A percentile compares a stretch with the other conserved stretches of the same genome.
Evolutionary conservation across 2,888 invertebrate genomes (phyloP).

Genomic region (Latrodectus elegans): DNA sequence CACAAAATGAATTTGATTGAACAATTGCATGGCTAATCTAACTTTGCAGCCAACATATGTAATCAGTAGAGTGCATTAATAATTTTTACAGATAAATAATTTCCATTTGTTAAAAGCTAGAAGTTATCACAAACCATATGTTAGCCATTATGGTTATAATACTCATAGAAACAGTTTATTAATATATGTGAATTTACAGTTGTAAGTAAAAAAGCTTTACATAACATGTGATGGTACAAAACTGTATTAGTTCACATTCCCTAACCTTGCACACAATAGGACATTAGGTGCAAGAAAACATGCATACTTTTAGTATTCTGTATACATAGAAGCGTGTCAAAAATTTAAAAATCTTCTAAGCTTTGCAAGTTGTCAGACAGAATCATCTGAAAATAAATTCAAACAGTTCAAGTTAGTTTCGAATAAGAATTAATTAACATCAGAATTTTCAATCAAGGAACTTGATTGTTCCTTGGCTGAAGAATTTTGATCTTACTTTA

Average conservation of each 20-base stretch:
- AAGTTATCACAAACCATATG: slow-evolving; percentile 13
- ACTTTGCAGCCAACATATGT: too few species aligned
- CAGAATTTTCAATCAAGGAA: neutral
- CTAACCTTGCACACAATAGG: slow-evolving; percentile 36
- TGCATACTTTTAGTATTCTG: slow-evolving; percentile 33
- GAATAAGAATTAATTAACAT: neutral
- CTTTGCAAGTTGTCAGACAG: slow-evolving; percentile 65
- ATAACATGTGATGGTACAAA: neutral
- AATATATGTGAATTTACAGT: neutral
- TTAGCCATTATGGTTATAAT: neutral
- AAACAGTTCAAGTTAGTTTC: neutral
- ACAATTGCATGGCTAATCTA: too few species aligned
- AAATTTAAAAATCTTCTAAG: slow-evolving; percentile 60
- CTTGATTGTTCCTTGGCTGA: neutral
- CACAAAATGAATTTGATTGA: too few species aligned
- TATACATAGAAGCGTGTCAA: slow-evolving; percentile 62
- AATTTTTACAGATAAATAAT: too few species aligned
- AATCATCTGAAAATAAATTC: slow-evolving; percentile 63
- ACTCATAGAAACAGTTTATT: slow-evolving; percentile 3
- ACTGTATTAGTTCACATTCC: slow-evolving; percentile 21
- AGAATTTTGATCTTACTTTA: too few species aligned
- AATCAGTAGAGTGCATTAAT: too few species aligned
- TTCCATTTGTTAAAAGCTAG: neutral
- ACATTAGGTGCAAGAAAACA: slow-evolving; percentile 39
- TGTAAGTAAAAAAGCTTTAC: slow-evolving; percentile 2